Evolutionary conservation across 2,113 vertebrate genomes (phyloP).

Genomic region (Mungos mungo): DNA sequence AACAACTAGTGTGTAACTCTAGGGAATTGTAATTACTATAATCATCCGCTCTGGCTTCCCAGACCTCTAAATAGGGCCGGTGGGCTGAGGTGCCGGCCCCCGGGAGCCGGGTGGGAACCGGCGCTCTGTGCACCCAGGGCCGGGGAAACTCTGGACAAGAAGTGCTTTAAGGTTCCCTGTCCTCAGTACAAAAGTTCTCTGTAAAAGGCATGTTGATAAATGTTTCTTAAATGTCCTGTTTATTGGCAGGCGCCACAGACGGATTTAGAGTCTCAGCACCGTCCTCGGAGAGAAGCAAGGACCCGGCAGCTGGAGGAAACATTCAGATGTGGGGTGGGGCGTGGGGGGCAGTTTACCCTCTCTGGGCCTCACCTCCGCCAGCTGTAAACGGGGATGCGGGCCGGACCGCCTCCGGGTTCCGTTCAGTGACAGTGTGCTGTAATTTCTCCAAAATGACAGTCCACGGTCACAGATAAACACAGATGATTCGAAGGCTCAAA

Average conservation of each 20-base stretch:
- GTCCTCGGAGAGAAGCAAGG: neutral
- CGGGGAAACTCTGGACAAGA: neutral
- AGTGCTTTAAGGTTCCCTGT: neutral
- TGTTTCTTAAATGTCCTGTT: neutral
- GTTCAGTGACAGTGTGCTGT: fast-evolving
- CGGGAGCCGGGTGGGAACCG: no score
- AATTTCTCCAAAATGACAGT: fast-evolving
- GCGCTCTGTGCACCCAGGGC: fast-evolving
- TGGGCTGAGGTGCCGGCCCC: fast-evolving
- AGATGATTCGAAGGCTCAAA: fast-evolving
- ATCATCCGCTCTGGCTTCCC: neutral
- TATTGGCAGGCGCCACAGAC: neutral
- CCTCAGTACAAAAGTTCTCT: neutral
- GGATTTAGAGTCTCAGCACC: neutral
- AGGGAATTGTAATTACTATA: neutral
- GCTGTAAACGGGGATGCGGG: no score
- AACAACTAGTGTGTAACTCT: fast-evolving
- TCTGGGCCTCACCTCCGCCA: neutral
- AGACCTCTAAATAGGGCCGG: neutral
- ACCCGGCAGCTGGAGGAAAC: fast-evolving
- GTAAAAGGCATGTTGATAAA: neutral
- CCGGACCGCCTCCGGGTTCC: fast-evolving
- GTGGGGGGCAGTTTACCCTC: no score
- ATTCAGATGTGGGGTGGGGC: fast-evolving
- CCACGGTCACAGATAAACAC: fast-evolving